Base-by-base conservation (phyloP, 2,888 invertebrate genomes). In the Andrena hattorfiana region DNA sequence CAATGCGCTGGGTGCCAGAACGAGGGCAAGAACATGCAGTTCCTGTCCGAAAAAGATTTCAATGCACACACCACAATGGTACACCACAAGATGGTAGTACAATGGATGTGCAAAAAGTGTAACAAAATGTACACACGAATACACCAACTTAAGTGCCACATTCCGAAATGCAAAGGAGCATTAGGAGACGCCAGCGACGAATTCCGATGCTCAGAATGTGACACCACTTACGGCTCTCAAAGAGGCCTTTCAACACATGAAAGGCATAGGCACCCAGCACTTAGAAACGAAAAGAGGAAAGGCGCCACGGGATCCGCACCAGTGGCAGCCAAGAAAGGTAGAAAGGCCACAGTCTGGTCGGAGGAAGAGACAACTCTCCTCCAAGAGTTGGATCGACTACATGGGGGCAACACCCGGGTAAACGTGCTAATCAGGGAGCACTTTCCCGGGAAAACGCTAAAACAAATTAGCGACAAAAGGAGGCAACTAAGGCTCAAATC, bases 401-500 rank as follows among this genome's bases (percentile, higher is more conserved):
- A n/a, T 10, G 0, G 13, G 5, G 62, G 42, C 23, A 16, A 4
- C 16, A 75, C 10, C 32, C 77, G n/a, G 62, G 72, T 6, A 1
- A 76, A 62, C 48, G 72, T 60, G n/a, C 42, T 10, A 10, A 30
- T 48, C 23, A 49, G 16, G 62, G 68, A 42, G 32, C 77, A 26
- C 32, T 35, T 60, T 3, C 67, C 51, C 16, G 60, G 10, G 8
- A 77, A 77, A 51, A 64, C 72, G 0, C 16, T 49, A 0, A 78
- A 63, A 13, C 85, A 83, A 32, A 79, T 85, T 0, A 69, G 70
- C 10, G 81, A 78, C 6, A 81, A 75, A 8, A n/a, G 81, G 1
- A 28, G 42, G 0, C 56, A 66, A 0, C 10, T 64, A 56, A n/a
- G n/a, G n/a, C n/a, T n/a, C n/a, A 35, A 1, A 3, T 10, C 35